phyloP scores from a whole-genome alignment of 1,140 invertebrate species.

The Stegodyphus mimosarum region DNA sequence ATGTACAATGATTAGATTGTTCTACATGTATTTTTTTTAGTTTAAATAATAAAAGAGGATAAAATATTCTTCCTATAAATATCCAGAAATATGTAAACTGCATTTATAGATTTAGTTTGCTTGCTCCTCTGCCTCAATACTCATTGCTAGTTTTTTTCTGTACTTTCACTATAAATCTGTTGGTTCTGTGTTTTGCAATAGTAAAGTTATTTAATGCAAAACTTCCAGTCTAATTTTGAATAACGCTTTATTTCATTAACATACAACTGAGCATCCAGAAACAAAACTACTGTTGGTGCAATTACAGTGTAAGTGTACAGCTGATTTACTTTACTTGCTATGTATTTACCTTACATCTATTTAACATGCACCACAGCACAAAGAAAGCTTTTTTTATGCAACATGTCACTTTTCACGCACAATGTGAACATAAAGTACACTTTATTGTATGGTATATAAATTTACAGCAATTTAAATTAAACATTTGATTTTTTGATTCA shows the following conservation, averaged over 20 bases:
- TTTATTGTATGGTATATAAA: not conserved
- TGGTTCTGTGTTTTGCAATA: not conserved
- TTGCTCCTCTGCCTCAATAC: too few species aligned
- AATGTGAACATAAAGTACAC: not conserved
- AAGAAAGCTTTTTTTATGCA: slow-evolving; percentile 23
- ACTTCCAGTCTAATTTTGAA: not conserved
- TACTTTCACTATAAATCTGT: not conserved
- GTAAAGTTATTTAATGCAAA: not conserved
- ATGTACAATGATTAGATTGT: too few species aligned
- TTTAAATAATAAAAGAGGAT: too few species aligned
- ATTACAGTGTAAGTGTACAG: slow-evolving; percentile 34
- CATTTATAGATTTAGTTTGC: too few species aligned
- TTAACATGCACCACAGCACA: slow-evolving; percentile 56
- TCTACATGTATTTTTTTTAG: too few species aligned
- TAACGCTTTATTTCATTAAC: slow-evolving; percentile 9
- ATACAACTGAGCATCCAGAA: slow-evolving; percentile 50
- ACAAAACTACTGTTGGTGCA: slow-evolving; percentile 59
- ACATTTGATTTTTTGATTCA: not conserved
- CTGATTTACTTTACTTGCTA: slow-evolving; percentile 36
- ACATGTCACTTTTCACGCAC: slow-evolving; percentile 2
- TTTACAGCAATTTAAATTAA: not conserved
- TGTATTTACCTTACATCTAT: slow-evolving; percentile 34
- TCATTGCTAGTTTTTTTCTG: too few species aligned
- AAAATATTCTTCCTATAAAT: too few species aligned
- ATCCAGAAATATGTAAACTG: too few species aligned